phyloP scores from a whole-genome alignment of 2,797 vertebrate species.

The Sebastes matsubarae region DNA sequence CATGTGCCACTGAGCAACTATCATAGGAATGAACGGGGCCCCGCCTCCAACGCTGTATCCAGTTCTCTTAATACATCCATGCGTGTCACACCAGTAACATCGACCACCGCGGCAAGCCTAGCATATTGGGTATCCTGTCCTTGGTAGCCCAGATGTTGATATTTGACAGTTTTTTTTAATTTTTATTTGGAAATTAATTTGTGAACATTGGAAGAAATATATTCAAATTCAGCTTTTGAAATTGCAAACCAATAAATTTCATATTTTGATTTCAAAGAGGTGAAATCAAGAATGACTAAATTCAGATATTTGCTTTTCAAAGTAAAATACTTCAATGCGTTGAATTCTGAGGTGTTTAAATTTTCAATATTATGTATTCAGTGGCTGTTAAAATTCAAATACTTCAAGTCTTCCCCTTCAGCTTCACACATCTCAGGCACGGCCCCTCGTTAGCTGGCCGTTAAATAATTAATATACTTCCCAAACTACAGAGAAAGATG shows the following conservation, averaged over 20 bases:
- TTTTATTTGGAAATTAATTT: too few species aligned
- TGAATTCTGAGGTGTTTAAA: background rate
- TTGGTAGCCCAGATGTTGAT: background rate
- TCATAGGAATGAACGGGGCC: too few species aligned
- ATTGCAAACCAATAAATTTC: background rate
- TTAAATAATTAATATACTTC: constrained; percentile 69
- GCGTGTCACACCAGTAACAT: too few species aligned
- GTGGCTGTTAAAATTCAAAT: background rate
- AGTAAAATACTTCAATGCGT: background rate
- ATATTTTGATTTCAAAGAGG: background rate
- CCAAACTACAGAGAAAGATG: constrained; percentile 43
- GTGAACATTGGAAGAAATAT: too few species aligned
- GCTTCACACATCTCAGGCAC: constrained; percentile 25
- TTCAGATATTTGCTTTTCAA: background rate
- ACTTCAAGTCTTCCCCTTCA: background rate
- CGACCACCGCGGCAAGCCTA: too few species aligned
- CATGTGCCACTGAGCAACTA: too few species aligned
- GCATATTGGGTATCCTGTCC: background rate
- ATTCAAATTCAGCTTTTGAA: background rate
- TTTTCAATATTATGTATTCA: background rate
- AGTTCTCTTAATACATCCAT: too few species aligned
- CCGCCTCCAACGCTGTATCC: too few species aligned
- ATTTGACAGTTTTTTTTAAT: background rate
- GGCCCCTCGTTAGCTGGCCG: constrained; percentile 46
- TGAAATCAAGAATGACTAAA: background rate